Evolutionary conservation across 92 coral and sea anemone genomes (phyloP).

Genomic region (Diadumene lineata): DNA sequence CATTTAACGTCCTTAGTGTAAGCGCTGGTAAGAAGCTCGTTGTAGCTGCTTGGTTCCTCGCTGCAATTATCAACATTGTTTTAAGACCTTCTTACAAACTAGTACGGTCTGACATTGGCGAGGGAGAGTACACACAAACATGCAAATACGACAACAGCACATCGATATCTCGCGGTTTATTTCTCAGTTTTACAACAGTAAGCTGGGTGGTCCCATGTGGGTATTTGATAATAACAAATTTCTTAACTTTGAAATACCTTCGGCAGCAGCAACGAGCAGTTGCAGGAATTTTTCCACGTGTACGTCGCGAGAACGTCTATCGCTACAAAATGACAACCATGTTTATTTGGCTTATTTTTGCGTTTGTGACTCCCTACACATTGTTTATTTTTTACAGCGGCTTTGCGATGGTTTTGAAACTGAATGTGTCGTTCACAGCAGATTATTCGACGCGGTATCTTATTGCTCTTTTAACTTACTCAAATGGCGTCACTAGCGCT

Average conservation of each 20-base stretch:
- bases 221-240: not conserved
- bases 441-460: constrained; percentile 23
- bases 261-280: not conserved
- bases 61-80: not conserved
- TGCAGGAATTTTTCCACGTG: not conserved
- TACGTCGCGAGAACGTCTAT: not conserved
- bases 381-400: constrained; percentile 4
- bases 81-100: not conserved
- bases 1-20: not conserved
- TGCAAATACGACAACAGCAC: constrained; percentile 22
- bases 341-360: constrained; percentile 28
- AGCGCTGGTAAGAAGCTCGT: not conserved
- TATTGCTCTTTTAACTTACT: not conserved
- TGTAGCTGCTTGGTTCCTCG: constrained; percentile 14
- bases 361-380: constrained; percentile 23
- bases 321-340: constrained; percentile 11
- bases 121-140: not conserved
- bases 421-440: not conserved
- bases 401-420: not conserved
- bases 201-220: constrained; percentile 6
- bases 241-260: not conserved
- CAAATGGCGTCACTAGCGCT: not conserved
- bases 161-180: not conserved
- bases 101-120: constrained; percentile 17
- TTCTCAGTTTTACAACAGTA: constrained; percentile 2